phyloP scores from a whole-genome alignment of 1,140 invertebrate species.

The Aphelinus certus region DNA sequence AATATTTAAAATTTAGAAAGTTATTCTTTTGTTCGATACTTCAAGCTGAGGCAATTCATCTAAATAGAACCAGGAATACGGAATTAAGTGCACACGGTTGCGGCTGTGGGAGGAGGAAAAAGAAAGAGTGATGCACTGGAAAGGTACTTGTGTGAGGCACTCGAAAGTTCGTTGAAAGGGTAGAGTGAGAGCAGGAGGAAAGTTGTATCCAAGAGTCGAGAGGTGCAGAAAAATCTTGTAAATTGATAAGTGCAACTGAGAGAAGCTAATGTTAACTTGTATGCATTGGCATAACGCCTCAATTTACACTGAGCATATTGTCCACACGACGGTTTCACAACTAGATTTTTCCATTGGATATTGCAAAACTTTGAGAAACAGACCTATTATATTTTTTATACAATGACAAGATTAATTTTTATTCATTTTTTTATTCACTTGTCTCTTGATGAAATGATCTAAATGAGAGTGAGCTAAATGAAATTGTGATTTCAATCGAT shows the following conservation, averaged over 20 bases:
- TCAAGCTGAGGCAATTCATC: neutral
- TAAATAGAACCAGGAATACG: neutral
- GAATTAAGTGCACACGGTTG: constrained; percentile 6
- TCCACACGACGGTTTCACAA: no score
- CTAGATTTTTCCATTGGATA: no score
- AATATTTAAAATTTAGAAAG: neutral
- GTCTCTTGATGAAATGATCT: no score
- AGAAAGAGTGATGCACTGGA: neutral
- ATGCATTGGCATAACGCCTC: neutral
- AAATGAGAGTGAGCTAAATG: no score
- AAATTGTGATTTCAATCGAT: no score
- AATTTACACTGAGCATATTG: no score
- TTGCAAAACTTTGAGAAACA: no score
- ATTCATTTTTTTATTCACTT: no score
- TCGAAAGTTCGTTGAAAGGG: constrained; percentile 18
- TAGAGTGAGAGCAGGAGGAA: constrained; percentile 1
- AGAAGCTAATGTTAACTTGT: constrained; percentile 6
- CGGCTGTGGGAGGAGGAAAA: neutral
- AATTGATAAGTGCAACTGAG: constrained; percentile 28
- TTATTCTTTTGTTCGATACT: neutral
- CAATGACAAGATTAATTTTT: no score
- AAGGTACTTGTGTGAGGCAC: constrained; percentile 10
- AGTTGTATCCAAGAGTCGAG: constrained; percentile 6
- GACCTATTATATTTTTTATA: no score
- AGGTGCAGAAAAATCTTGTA: constrained; percentile 9